These are phyloP conservation scores for Drosophila ironensis DNA, from an alignment of 1,140 invertebrate genomes.

Conservation along the genomic window DNA sequence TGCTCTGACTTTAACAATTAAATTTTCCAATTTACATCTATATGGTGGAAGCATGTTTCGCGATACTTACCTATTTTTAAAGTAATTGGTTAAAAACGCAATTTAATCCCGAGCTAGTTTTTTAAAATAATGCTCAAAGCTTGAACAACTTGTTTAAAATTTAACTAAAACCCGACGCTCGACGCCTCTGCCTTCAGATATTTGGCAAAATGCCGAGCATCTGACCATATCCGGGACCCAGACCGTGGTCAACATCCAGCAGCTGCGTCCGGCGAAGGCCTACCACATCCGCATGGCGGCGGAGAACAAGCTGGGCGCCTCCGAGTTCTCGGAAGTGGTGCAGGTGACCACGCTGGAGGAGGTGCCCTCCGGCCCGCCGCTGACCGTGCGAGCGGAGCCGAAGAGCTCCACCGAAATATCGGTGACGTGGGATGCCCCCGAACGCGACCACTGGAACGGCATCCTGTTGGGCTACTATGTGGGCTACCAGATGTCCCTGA, in stretches of 20 bases:
- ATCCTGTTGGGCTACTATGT: conserved; percentile 96
- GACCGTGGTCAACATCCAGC: conserved; percentile 89
- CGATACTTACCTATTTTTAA: no score
- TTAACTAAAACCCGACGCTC: no score
- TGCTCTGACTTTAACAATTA: no score
- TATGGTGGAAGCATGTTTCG: no score
- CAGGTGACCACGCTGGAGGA: conserved; percentile 92
- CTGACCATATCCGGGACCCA: conserved; percentile 90
- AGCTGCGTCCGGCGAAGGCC: conserved; percentile 92
- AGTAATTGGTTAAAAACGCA: no score
- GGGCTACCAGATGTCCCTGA: conserved; percentile 89
- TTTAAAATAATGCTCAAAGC: no score
- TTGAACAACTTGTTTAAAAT: no score
- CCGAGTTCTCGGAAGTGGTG: conserved; percentile 92
- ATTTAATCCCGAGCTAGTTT: no score
- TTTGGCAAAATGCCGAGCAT: conserved; percentile 86
- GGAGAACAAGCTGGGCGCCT: conserved; percentile 93
- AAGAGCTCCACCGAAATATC: conserved; percentile 94
- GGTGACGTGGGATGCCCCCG: conserved; percentile 94
- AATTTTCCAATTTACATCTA: no score
- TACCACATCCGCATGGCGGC: conserved; percentile 95
- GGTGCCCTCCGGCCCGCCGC: conserved; percentile 93
- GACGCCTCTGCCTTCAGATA: no score
- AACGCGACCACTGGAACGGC: conserved; percentile 94
- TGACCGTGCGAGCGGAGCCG: conserved; percentile 92